These are phyloP conservation scores for Euschistus heros DNA, from an alignment of 1,140 invertebrate genomes.

Conservation along the genomic window DNA sequence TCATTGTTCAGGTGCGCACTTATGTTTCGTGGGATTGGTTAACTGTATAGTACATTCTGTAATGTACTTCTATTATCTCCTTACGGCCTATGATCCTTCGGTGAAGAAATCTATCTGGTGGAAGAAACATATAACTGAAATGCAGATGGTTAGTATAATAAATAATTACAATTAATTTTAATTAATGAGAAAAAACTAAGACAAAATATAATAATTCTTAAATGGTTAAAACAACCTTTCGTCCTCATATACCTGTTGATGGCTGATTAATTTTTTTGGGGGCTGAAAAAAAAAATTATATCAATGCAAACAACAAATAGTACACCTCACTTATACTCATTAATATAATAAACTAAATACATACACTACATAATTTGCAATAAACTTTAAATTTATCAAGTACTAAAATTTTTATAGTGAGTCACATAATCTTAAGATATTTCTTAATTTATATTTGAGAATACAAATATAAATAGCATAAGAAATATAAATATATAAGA, in stretches of 20 bases:
- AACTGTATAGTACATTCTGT: constrained; percentile 39
- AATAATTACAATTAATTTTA: neutral
- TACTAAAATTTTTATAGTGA: too few relatives aligned
- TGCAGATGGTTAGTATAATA: constrained; percentile 31
- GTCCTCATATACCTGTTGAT: neutral
- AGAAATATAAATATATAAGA: too few relatives aligned
- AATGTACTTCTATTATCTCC: constrained; percentile 41
- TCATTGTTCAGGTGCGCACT: constrained; percentile 32
- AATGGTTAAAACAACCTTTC: neutral
- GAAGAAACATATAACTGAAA: constrained; percentile 32
- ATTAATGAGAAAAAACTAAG: neutral
- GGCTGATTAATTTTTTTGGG: too few relatives aligned
- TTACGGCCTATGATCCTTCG: constrained; percentile 31
- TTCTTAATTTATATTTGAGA: too few relatives aligned
- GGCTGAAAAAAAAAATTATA: constrained; percentile 6
- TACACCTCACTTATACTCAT: neutral
- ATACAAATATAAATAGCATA: too few relatives aligned
- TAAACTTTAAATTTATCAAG: too few relatives aligned
- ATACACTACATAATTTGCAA: too few relatives aligned
- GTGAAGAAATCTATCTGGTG: constrained; percentile 33
- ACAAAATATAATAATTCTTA: neutral
- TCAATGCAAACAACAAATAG: neutral
- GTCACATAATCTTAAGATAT: too few relatives aligned
- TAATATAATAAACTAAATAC: too few relatives aligned
- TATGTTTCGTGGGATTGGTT: constrained; percentile 32